Percentiles rank a stretch among this genome's conserved stretches.
These are phyloP conservation scores for Agrochola macilenta DNA, from an alignment of 2,888 invertebrate genomes.

Conservation along the genomic window DNA sequence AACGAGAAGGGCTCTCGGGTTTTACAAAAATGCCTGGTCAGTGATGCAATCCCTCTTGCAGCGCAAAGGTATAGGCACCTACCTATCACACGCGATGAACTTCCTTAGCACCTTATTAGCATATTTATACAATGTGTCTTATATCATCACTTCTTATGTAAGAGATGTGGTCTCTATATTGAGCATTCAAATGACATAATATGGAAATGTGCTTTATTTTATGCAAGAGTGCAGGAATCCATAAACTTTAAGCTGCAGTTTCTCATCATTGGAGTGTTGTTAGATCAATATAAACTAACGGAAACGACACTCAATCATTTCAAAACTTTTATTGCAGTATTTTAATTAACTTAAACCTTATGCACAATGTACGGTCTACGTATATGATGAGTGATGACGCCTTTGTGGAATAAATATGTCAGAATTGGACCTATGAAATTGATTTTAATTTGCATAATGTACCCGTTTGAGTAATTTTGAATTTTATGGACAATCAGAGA, in stretches of 20 bases:
- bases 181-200: neutral
- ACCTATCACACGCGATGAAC: neutral
- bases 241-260: conserved; percentile 44
- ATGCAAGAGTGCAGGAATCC: conserved; percentile 25
- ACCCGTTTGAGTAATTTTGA: conserved; percentile 80
- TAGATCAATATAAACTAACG: conserved; percentile 73
- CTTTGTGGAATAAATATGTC: conserved; percentile 65
- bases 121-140: neutral
- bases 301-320: conserved; percentile 64
- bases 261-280: conserved; percentile 49
- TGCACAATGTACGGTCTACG: conserved; percentile 42
- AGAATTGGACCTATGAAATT: conserved; percentile 73
- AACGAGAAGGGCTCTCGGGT: conserved; percentile 69
- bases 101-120: neutral
- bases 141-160: neutral
- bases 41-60: conserved; percentile 66
- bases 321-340: conserved; percentile 66
- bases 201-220: conserved; percentile 6
- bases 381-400: conserved; percentile 54
- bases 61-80: neutral
- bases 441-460: conserved; percentile 80
- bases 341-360: conserved; percentile 60
- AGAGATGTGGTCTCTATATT: neutral
- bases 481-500: conserved; percentile 81
- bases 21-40: conserved; percentile 66